Evolutionary conservation across 30 jellyfish, hydroid and myxozoan genomes (phyloP).

Genomic region (Aurelia aurita): DNA sequence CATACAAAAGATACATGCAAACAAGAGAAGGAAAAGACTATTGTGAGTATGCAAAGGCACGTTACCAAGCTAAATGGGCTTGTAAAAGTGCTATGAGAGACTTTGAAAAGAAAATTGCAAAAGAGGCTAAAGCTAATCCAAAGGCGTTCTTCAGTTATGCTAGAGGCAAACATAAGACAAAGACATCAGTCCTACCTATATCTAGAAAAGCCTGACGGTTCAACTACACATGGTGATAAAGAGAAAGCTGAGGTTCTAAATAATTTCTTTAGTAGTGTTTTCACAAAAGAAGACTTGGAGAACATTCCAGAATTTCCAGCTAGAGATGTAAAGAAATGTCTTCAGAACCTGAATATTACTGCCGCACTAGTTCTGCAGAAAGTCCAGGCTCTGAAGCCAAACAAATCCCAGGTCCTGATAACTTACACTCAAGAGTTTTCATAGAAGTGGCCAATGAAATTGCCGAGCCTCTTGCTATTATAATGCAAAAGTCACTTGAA

Average conservation of each 20-base stretch:
- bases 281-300: slow-evolving; percentile 26
- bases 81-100: too few relatives aligned
- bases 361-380: slow-evolving; percentile 9
- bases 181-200: slow-evolving; percentile 14
- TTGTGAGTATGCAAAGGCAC: slow-evolving; percentile 15
- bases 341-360: slow-evolving; percentile 9
- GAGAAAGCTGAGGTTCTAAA: slow-evolving; percentile 32
- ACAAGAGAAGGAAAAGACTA: slow-evolving; percentile 59
- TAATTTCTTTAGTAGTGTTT: slow-evolving; percentile 3
- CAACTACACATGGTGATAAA: slow-evolving; percentile 5
- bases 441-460: slow-evolving; percentile 17
- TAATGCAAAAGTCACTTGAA: slow-evolving; percentile 23
- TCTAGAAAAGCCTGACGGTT: slow-evolving; percentile 28
- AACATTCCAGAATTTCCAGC: slow-evolving; percentile 28
- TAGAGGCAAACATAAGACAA: slow-evolving; percentile 26
- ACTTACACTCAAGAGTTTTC: slow-evolving; percentile 32
- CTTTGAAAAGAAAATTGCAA: too few relatives aligned
- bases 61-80: slow-evolving; percentile 55
- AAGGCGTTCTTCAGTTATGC: slow-evolving; percentile 30
- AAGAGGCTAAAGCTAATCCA: slow-evolving; percentile 38
- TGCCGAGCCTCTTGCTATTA: slow-evolving; percentile 21
- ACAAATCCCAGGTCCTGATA: slow-evolving; percentile 41
- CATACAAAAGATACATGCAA: slow-evolving; percentile 50
- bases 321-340: background rate
- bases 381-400: too few relatives aligned